Percentiles rank a stretch among this genome's conserved stretches.
phyloP scores from a whole-genome alignment of 2,888 invertebrate species.

The Molanna angustata region DNA sequence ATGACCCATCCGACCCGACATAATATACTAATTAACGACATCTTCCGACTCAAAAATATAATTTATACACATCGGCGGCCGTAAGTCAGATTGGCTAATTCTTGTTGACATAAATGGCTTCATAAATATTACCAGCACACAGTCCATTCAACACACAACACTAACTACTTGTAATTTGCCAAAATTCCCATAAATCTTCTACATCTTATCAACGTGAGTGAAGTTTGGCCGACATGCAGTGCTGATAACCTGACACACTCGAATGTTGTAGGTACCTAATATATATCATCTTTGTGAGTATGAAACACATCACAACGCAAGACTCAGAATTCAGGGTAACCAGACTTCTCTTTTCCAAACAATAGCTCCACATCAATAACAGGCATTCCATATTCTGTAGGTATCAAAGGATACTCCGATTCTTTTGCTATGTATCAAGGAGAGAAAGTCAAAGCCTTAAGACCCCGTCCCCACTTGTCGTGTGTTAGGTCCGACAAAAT shows the following conservation, averaged over 20 bases:
- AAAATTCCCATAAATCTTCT: conserved; percentile 31
- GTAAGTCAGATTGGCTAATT: conserved; percentile 27
- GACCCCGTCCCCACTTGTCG: too few species aligned
- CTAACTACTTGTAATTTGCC: conserved; percentile 26
- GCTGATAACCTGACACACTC: conserved; percentile 13
- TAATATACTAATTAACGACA: conserved; percentile 19
- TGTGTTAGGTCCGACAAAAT: too few species aligned
- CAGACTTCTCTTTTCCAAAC: too few species aligned
- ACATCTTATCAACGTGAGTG: conserved; percentile 24
- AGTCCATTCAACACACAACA: conserved; percentile 9
- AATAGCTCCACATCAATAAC: too few species aligned
- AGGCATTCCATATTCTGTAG: too few species aligned
- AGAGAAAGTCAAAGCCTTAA: too few species aligned
- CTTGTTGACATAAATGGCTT: conserved; percentile 25
- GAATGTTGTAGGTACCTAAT: too few species aligned
- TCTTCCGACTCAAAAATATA: conserved; percentile 23
- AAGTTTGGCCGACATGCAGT: conserved; percentile 3
- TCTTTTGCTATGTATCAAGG: too few species aligned
- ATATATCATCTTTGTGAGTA: conserved; percentile 10
- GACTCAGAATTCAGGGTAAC: too few species aligned
- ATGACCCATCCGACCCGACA: not conserved
- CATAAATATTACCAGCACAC: conserved; percentile 25
- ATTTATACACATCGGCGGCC: conserved; percentile 13
- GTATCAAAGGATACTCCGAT: too few species aligned
- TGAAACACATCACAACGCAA: too few species aligned